phyloP scores from a whole-genome alignment of 1,140 invertebrate genomes.

The Nylanderia fulva region DNA sequence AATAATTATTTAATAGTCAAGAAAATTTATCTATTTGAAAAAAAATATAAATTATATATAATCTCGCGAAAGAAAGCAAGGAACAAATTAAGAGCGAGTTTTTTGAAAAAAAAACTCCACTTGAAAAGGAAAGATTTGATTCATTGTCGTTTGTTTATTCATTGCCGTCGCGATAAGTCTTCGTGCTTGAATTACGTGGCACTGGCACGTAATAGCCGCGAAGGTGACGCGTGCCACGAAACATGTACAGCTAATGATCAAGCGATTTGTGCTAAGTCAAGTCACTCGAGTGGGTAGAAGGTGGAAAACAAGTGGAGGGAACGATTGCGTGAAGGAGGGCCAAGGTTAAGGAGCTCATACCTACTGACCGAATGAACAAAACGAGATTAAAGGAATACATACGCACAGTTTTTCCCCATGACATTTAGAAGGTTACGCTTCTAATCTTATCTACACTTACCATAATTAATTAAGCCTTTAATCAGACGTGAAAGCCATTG shows the following conservation, averaged over 20 bases:
- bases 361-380: conserved; percentile 57
- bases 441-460: too few relatives aligned
- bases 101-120: background rate
- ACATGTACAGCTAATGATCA: conserved; percentile 80
- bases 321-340: conserved; percentile 84
- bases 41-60: background rate
- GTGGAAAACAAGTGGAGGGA: conserved; percentile 51
- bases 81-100: background rate
- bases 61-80: background rate
- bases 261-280: conserved; percentile 77
- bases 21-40: background rate
- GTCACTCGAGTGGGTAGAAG: background rate
- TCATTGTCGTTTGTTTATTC: background rate
- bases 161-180: conserved; percentile 20
- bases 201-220: conserved; percentile 58
- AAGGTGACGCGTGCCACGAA: conserved; percentile 57
- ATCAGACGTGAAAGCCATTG: too few relatives aligned
- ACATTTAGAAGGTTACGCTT: too few relatives aligned
- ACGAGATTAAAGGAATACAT: conserved; percentile 69
- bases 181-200: conserved; percentile 60
- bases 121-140: conserved; percentile 18
- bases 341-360: conserved; percentile 83
- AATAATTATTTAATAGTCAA: background rate
- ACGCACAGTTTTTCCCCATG: conserved; percentile 56
- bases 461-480: too few relatives aligned